phyloP scores from a whole-genome alignment of 2,113 vertebrate species.

The Anser cygnoides region DNA sequence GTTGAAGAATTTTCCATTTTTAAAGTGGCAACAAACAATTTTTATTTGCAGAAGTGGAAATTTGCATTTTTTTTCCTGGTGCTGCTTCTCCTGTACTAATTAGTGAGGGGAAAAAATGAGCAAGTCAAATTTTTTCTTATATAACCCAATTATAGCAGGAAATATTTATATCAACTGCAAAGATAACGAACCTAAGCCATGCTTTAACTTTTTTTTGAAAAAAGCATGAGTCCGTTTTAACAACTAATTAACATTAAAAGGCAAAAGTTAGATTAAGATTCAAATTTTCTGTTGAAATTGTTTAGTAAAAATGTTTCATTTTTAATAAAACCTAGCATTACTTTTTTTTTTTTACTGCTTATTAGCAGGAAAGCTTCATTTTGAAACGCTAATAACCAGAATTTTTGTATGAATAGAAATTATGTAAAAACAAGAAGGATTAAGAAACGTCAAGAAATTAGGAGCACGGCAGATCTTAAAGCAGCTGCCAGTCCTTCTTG shows the following conservation, averaged over 20 bases:
- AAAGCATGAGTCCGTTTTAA: not conserved
- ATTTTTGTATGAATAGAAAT: conserved; percentile 52
- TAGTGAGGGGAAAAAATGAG: not conserved
- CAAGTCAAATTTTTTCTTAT: not conserved
- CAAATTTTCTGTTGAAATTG: not conserved
- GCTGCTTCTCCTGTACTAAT: not conserved
- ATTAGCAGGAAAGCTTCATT: not conserved
- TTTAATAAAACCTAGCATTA: conserved; percentile 14
- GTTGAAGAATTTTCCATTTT: not conserved
- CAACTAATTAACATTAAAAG: not conserved
- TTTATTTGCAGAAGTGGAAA: not conserved
- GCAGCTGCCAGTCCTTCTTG: conserved; percentile 39
- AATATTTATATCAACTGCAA: not conserved
- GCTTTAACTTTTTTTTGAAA: not conserved
- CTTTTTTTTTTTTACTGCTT: not conserved
- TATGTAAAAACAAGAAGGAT: not conserved
- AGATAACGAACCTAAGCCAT: not conserved
- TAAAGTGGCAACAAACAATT: not conserved
- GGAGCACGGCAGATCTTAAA: conserved; percentile 6
- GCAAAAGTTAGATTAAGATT: not conserved
- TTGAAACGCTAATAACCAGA: conserved; percentile 19
- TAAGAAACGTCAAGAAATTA: conserved; percentile 14
- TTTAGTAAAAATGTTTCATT: not conserved
- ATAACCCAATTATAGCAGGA: not conserved
- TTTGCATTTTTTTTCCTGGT: not conserved